These are phyloP conservation scores for Nylanderia fulva DNA, from an alignment of 1,140 invertebrate genomes.

Conservation along the genomic window DNA sequence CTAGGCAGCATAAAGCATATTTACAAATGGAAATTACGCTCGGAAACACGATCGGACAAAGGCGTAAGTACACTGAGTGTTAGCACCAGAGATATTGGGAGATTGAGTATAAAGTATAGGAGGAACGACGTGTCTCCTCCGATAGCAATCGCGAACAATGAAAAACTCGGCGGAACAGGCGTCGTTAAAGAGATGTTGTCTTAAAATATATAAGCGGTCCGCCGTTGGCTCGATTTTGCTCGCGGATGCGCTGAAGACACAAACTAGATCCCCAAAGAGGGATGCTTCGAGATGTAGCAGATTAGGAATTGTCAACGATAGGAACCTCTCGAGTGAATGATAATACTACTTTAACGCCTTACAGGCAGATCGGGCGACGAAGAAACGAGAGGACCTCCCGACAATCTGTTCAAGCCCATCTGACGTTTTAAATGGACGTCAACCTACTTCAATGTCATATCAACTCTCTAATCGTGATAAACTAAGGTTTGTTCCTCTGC, in stretches of 20 bases:
- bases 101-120: constrained; percentile 16
- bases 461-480: constrained; percentile 25
- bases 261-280: constrained; percentile 51
- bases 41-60: not conserved
- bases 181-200: constrained; percentile 57
- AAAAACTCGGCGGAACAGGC: constrained; percentile 40
- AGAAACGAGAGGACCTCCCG: not conserved
- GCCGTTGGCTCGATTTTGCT: constrained; percentile 21
- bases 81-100: constrained; percentile 39
- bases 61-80: constrained; percentile 50
- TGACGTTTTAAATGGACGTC: not conserved
- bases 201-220: constrained; percentile 68
- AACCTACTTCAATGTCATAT: not conserved
- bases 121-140: not conserved
- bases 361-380: constrained; percentile 19
- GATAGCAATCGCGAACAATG: not conserved
- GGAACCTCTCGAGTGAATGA: constrained; percentile 66
- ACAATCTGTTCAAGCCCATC: constrained; percentile 3
- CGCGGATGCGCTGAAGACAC: constrained; percentile 40
- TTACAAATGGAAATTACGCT: constrained; percentile 18
- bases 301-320: constrained; percentile 70
- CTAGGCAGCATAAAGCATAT: constrained; percentile 26
- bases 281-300: constrained; percentile 31
- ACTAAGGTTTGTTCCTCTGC: constrained; percentile 17
- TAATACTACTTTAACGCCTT: constrained; percentile 35